Evolutionary conservation across 2,113 vertebrate genomes (phyloP).

Genomic region (Steatornis caripensis): DNA sequence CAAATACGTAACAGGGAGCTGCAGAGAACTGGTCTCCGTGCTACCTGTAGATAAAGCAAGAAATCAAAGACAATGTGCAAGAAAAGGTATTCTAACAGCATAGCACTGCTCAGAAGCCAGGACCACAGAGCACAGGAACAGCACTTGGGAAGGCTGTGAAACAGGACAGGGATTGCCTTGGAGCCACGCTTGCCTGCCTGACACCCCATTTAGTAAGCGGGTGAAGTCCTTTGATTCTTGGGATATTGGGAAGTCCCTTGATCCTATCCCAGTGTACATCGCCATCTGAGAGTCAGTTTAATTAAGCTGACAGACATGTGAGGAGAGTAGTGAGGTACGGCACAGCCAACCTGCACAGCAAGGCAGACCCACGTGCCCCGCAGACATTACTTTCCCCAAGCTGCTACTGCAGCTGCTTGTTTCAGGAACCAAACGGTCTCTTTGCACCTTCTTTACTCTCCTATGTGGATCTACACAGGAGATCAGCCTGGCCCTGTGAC

Average conservation of each 20-base stretch:
- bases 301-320: accelerated
- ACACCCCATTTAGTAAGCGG: neutral
- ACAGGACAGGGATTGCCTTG: accelerated
- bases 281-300: neutral
- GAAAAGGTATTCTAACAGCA: accelerated
- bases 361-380: neutral
- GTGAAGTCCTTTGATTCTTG: neutral
- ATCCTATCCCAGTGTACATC: neutral
- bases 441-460: neutral
- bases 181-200: neutral
- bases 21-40: neutral
- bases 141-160: neutral
- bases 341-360: neutral
- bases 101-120: neutral
- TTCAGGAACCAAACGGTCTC: neutral
- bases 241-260: too few species aligned
- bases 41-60: neutral
- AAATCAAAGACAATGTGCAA: accelerated
- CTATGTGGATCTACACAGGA: accelerated
- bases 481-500: neutral
- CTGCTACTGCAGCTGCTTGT: neutral
- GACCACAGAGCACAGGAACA: neutral
- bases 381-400: too few species aligned
- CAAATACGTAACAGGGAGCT: neutral
- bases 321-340: neutral